Evolutionary conservation across 2,797 vertebrate genomes (phyloP).

Genomic region (Dendrocincla fuliginosa): DNA sequence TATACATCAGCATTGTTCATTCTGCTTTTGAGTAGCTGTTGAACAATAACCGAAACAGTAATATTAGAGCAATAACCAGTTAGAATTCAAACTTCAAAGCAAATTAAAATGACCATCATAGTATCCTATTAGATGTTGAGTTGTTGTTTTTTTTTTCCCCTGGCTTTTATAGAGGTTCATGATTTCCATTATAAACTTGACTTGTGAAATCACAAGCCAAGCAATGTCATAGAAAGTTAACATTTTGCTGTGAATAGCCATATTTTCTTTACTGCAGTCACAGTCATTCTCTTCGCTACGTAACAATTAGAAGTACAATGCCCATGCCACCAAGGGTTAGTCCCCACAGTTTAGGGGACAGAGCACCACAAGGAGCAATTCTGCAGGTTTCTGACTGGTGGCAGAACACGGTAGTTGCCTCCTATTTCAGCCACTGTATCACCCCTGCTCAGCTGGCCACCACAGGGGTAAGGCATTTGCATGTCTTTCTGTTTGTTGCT

Average conservation of each 20-base stretch:
- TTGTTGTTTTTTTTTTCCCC: background rate
- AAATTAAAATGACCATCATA: background rate
- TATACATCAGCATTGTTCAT: background rate
- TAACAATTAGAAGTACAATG: background rate
- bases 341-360: background rate
- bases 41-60: background rate
- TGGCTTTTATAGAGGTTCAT: background rate
- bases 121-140: accelerated
- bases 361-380: accelerated
- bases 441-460: background rate
- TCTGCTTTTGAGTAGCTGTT: background rate
- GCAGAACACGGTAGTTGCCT: background rate
- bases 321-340: accelerated
- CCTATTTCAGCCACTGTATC: background rate
- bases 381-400: background rate
- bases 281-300: background rate
- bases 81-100: background rate
- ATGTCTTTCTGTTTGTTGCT: background rate
- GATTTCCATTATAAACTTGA: background rate
- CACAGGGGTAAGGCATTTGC: background rate
- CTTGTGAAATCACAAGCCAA: background rate
- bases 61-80: background rate
- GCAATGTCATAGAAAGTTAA: background rate
- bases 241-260: background rate
- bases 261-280: background rate